A percentile compares a stretch with the other conserved stretches of the same genome.
phyloP scores from a whole-genome alignment of 2,888 invertebrate species.

The Aromia moschata region DNA sequence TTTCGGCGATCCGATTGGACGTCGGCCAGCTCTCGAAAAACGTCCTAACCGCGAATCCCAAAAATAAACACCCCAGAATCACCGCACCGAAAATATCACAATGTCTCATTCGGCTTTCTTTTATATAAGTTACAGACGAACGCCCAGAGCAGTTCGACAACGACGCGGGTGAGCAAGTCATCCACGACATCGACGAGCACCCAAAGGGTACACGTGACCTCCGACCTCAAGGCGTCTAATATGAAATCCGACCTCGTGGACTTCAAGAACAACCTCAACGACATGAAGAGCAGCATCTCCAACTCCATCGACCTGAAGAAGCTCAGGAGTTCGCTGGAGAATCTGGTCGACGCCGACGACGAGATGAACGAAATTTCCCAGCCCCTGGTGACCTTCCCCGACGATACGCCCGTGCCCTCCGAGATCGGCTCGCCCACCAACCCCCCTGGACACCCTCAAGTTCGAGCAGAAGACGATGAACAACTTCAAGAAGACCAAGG shows the following conservation, averaged over 20 bases:
- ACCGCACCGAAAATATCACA: slow-evolving; percentile 49
- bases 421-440: slow-evolving; percentile 61
- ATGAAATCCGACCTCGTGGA: slow-evolving; percentile 83
- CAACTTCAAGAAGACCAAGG: slow-evolving; percentile 79
- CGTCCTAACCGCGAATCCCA: slow-evolving; percentile 30
- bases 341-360: slow-evolving; percentile 74
- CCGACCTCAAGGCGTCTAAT: slow-evolving; percentile 83
- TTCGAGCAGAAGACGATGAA: slow-evolving; percentile 86
- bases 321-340: slow-evolving; percentile 79
- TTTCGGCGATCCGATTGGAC: slow-evolving; percentile 34
- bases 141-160: slow-evolving; percentile 70
- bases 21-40: slow-evolving; percentile 34
- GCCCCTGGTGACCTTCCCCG: slow-evolving; percentile 82
- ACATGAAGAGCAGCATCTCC: slow-evolving; percentile 76
- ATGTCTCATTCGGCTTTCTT: slow-evolving; percentile 43
- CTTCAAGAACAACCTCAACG: slow-evolving; percentile 84
- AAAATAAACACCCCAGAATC: slow-evolving; percentile 44
- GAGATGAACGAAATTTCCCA: slow-evolving; percentile 63
- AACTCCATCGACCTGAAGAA: slow-evolving; percentile 48
- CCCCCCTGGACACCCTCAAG: slow-evolving; percentile 74
- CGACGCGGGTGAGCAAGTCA: slow-evolving; percentile 65
- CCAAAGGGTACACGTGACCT: slow-evolving; percentile 54
- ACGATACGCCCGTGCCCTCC: slow-evolving; percentile 78
- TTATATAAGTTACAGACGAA: slow-evolving; percentile 62
- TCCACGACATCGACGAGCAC: slow-evolving; percentile 64